Evolutionary conservation across 2,113 vertebrate genomes (phyloP), one percentile per base, ranked within the genome.

Genomic region (Rhipidura dahli): DNA sequence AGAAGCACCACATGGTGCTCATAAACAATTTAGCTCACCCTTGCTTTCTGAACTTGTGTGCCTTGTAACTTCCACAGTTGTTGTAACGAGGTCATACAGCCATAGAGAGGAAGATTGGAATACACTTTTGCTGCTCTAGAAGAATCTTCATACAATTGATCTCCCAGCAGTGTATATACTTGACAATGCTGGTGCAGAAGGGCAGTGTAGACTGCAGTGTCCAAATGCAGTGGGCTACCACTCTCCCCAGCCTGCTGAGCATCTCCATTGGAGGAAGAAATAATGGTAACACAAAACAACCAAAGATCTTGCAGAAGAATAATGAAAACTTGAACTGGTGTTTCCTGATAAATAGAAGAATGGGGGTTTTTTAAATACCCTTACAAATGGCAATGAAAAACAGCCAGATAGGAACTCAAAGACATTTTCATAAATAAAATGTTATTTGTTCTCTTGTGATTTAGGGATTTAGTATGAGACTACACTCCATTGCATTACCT

Each of bases 111-210:
- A 59, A 19, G 18, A 16, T 2, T 79, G 30, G 28, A 73, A 31
- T 27, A 40, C 7, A 21, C 7, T 73, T 77, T 15, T 77, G 9
- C 10, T 81, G 12, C 22, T 92, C 14, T 15, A n/a, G 17, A 60
- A 64, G 22, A 76, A 12, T n/a, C 31, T 18, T 33, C n/a, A 30
- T 7, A 40, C 20, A 56, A 33, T 21, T 0, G 0, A 14, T 35
- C n/a, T 91, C 88, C 16, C 42, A 77, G 22, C 9, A 63, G 12
- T 13, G 11, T 42, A 13, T 17, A 8, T 7, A 28, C 8, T 27
- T 61, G 49, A 27, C 1, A 0, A 2, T 27, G 13, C 28, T 60
- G 35, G 23, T 77, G 59, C 23, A 33, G 35, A 64, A 11, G 7
- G 20, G 9, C 19, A 60, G 28, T 6, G 11, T 5, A 47, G n/a